Evolutionary conservation across 2,888 invertebrate genomes (phyloP).

Genomic region (Drosophila longiperda): DNA sequence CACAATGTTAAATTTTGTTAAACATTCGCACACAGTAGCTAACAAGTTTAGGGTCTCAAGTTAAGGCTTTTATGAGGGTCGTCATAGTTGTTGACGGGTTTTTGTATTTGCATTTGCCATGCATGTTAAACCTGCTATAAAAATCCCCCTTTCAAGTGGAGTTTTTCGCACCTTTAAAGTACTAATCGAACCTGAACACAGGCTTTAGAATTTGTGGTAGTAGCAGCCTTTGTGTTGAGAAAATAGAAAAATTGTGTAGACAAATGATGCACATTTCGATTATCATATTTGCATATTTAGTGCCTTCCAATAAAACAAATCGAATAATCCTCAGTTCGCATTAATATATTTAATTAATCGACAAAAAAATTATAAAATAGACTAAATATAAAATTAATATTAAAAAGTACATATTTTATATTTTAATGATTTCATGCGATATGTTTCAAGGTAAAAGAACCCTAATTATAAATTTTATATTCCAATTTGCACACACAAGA

Average conservation of each 20-base stretch:
- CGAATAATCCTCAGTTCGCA: not conserved
- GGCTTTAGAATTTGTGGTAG: not conserved
- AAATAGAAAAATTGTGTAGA: too few relatives aligned
- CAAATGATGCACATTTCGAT: not conserved
- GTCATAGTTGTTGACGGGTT: not conserved
- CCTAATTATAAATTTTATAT: not conserved
- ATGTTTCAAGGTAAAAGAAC: not conserved
- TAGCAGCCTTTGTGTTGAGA: not conserved
- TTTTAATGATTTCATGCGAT: not conserved
- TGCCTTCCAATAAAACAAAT: not conserved
- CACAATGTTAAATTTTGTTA: conserved; percentile 46
- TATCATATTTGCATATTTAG: not conserved
- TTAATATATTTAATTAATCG: not conserved
- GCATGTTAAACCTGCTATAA: conserved; percentile 33
- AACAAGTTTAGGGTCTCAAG: conserved; percentile 67
- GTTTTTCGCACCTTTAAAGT: conserved; percentile 30
- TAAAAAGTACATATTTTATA: not conserved
- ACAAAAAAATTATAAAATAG: not conserved
- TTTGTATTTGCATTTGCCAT: not conserved
- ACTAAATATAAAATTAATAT: not conserved
- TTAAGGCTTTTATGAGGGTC: conserved; percentile 53
- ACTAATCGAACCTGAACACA: conserved; percentile 32
- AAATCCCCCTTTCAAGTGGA: conserved; percentile 36
- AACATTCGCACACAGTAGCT: conserved; percentile 68
- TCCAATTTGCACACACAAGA: not conserved